Evolutionary conservation across 2,888 invertebrate species (phyloP).

Genomic region (Ennomos quercinarius): DNA sequence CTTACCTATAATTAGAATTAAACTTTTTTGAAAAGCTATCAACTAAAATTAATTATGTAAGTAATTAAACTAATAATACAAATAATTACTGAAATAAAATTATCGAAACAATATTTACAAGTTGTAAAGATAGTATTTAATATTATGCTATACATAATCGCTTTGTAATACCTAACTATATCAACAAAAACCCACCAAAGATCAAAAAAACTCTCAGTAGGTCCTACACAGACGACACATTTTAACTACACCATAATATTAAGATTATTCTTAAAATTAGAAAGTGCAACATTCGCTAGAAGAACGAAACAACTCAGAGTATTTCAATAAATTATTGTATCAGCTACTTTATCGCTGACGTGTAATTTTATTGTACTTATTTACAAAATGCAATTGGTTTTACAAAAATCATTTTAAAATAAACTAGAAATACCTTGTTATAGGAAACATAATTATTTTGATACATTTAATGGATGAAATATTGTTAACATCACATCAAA

Average conservation of each 20-base stretch:
- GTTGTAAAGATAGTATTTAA: constrained; percentile 68
- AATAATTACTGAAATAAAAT: constrained; percentile 72
- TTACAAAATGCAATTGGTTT: constrained; percentile 81
- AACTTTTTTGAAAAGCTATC: constrained; percentile 74
- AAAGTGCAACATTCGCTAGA: constrained; percentile 82
- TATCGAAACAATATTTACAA: constrained; percentile 83
- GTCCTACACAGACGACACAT: constrained; percentile 79
- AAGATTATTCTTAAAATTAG: constrained; percentile 76
- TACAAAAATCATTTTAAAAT: constrained; percentile 52
- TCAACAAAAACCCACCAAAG: constrained; percentile 78
- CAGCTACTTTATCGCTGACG: constrained; percentile 67
- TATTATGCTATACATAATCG: constrained; percentile 77
- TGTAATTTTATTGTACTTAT: constrained; percentile 75
- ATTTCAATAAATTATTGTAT: constrained; percentile 81
- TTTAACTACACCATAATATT: constrained; percentile 78
- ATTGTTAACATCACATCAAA: background rate
- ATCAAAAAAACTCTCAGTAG: constrained; percentile 75
- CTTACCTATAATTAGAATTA: constrained; percentile 47
- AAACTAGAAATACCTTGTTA: constrained; percentile 33
- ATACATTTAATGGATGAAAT: constrained; percentile 1
- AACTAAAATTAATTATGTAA: constrained; percentile 27
- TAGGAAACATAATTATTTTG: constrained; percentile 13
- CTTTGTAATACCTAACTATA: constrained; percentile 76
- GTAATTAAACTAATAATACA: constrained; percentile 79
- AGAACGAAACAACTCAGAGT: constrained; percentile 80